Percentiles rank a stretch among this genome's conserved stretches.
These are phyloP conservation scores for Etheostoma spectabile DNA, from an alignment of 2,113 vertebrate genomes.

Conservation along the genomic window DNA sequence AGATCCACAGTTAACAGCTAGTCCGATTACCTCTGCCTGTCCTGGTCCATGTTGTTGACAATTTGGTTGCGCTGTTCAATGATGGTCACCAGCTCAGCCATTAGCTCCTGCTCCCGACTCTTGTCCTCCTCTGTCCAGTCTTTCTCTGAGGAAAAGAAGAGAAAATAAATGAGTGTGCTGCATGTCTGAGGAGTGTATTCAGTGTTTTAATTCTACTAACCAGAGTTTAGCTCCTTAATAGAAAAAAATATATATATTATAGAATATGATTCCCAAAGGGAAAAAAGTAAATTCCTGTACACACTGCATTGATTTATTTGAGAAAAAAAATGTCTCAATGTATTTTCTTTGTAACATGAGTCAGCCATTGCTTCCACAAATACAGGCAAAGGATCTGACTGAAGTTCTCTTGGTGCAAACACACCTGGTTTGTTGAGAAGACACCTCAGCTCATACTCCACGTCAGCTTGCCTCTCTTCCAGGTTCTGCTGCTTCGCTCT, in stretches of 20 bases:
- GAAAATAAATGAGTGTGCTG: background rate
- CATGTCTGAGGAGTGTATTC: too few relatives aligned
- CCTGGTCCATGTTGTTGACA: conserved; percentile 95
- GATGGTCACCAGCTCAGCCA: conserved; percentile 94
- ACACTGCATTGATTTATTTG: too few relatives aligned
- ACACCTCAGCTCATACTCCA: conserved; percentile 97
- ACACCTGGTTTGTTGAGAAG: conserved; percentile 98
- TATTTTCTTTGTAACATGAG: background rate
- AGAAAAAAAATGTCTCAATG: too few relatives aligned
- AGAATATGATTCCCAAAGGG: too few relatives aligned
- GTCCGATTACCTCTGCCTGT: conserved; percentile 91
- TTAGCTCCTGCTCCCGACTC: conserved; percentile 92
- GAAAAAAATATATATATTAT: too few relatives aligned
- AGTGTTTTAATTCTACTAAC: too few relatives aligned
- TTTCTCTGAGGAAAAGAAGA: conserved; percentile 86
- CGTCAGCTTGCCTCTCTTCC: conserved; percentile 95
- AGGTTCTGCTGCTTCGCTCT: conserved; percentile 98
- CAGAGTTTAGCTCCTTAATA: too few relatives aligned
- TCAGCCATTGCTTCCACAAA: background rate
- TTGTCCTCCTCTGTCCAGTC: conserved; percentile 96
- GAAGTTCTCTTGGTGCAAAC: background rate
- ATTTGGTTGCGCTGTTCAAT: conserved; percentile 98
- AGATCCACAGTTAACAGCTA: background rate
- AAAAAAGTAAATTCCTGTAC: too few relatives aligned
- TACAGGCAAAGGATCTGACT: background rate